Conservation (phyloP, 2,888 invertebrate genomes). For the Scaeva pyrastri region DNA sequence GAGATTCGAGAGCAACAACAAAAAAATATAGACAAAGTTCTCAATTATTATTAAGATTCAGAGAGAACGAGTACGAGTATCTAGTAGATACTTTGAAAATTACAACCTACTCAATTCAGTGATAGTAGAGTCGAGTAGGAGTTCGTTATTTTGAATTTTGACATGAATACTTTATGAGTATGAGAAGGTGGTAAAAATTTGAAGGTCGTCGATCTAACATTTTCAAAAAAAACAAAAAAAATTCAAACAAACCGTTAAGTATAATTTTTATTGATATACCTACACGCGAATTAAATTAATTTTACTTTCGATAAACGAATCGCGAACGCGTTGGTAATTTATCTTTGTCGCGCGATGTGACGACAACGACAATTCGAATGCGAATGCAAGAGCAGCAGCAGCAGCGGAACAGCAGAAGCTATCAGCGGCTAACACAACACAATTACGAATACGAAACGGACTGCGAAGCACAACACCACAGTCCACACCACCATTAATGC, state of each 20-base stretch:
- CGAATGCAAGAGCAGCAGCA: slow-evolving; percentile 41
- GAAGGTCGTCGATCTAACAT: slow-evolving; percentile 62
- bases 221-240: background rate
- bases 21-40: background rate
- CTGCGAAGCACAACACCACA: slow-evolving; percentile 6
- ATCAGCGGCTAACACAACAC: background rate
- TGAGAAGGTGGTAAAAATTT: slow-evolving; percentile 38
- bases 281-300: slow-evolving; percentile 36
- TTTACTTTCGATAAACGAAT: slow-evolving; percentile 47
- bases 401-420: background rate
- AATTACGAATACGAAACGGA: background rate
- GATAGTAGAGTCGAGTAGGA: slow-evolving; percentile 19
- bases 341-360: slow-evolving; percentile 22
- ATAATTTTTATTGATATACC: too few species aligned
- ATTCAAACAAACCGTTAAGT: slow-evolving; percentile 21
- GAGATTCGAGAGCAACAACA: slow-evolving; percentile 1
- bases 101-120: slow-evolving; percentile 18
- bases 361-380: slow-evolving; percentile 62
- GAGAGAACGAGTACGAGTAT: too few species aligned
- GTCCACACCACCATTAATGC: background rate
- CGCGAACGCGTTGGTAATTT: slow-evolving; percentile 16
- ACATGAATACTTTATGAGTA: slow-evolving; percentile 5
- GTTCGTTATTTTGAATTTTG: slow-evolving; percentile 12
- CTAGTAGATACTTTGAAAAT: slow-evolving; percentile 40
- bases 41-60: slow-evolving; percentile 3